Conservation (phyloP, 2,888 invertebrate species). For the Andrena flavipes region DNA sequence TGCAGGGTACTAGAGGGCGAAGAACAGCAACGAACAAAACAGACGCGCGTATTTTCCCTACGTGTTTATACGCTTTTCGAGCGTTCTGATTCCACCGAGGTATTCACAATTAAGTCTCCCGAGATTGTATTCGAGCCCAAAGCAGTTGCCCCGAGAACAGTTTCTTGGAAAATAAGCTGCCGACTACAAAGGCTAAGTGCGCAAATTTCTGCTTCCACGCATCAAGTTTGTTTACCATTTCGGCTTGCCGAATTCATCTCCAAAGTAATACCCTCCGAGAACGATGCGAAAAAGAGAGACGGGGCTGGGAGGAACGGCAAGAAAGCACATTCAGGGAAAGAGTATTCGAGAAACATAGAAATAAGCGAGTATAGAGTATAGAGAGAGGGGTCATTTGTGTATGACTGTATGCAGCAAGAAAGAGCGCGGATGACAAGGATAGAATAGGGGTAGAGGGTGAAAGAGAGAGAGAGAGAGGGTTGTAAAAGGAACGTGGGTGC, state of each 20-base stretch:
- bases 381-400: slow-evolving; percentile 20
- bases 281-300: slow-evolving; percentile 29
- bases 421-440: slow-evolving; percentile 9
- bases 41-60: no score
- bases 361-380: slow-evolving; percentile 11
- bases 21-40: no score
- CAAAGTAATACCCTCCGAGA: not conserved
- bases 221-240: not conserved
- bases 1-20: no score
- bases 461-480: slow-evolving; percentile 20
- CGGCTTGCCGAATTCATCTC: not conserved
- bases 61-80: no score
- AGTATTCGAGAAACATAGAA: slow-evolving; percentile 10
- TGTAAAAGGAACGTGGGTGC: slow-evolving; percentile 48
- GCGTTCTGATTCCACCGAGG: not conserved
- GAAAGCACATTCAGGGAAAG: not conserved
- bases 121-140: not conserved
- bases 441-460: slow-evolving; percentile 19
- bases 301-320: not conserved
- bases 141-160: no score
- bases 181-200: not conserved
- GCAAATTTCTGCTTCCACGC: not conserved
- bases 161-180: not conserved
- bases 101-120: not conserved
- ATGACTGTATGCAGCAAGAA: not conserved